Evolutionary conservation across 2,797 vertebrate genomes (phyloP).

Genomic region (Enteromius fasciolatus): DNA sequence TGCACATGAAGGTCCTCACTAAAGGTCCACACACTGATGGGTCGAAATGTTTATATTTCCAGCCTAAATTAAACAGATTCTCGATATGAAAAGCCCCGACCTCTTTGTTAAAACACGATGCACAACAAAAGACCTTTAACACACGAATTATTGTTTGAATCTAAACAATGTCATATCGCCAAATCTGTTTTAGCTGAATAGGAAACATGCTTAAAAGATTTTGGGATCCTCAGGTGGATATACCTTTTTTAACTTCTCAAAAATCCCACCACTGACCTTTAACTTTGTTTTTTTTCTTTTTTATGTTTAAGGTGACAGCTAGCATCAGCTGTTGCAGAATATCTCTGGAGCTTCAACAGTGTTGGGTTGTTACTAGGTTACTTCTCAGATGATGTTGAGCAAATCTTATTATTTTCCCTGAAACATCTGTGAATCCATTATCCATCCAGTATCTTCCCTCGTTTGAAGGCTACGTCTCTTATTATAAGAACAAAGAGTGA

Average conservation of each 20-base stretch:
- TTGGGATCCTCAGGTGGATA: constrained; percentile 14
- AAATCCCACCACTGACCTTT: constrained; percentile 9
- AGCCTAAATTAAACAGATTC: background rate
- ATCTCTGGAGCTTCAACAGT: background rate
- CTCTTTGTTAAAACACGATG: background rate
- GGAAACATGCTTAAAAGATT: background rate
- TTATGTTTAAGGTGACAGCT: background rate
- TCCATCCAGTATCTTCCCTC: background rate
- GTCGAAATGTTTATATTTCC: background rate
- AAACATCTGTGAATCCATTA: background rate
- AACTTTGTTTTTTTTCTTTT: background rate
- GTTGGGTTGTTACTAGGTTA: constrained; percentile 21
- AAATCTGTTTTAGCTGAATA: background rate
- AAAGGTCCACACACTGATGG: background rate
- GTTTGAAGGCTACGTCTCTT: constrained; percentile 4
- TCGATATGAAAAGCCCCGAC: background rate
- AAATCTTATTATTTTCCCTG: background rate
- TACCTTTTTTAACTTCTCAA: background rate
- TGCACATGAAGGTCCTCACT: background rate
- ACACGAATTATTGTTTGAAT: background rate
- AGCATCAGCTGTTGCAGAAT: constrained; percentile 15
- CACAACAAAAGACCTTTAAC: background rate
- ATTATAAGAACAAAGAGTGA: background rate
- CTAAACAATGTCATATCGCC: background rate
- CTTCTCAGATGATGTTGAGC: background rate